phyloP scores from a whole-genome alignment of 2,797 vertebrate genomes.

The Fistularia tabacaria region DNA sequence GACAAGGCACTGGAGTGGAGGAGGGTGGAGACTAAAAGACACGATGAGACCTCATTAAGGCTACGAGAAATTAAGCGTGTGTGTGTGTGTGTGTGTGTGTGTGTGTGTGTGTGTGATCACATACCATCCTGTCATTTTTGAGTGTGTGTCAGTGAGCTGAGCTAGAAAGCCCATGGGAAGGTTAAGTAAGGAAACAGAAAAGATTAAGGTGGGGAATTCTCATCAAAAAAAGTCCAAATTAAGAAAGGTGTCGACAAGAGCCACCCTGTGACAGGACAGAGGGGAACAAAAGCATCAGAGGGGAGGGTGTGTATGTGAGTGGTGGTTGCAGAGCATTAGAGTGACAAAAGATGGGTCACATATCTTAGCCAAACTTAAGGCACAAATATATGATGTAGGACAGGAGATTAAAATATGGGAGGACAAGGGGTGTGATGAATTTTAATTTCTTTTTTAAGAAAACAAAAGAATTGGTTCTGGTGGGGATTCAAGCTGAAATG shows the following conservation, averaged over 20 bases:
- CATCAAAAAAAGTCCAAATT: slow-evolving; percentile 72
- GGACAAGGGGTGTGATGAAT: no score
- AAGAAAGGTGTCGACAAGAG: slow-evolving; percentile 70
- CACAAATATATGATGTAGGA: no score
- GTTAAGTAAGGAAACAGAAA: slow-evolving; percentile 73
- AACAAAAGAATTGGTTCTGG: neutral
- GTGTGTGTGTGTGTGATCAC: slow-evolving; percentile 11
- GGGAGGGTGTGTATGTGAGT: slow-evolving; percentile 10
- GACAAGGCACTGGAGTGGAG: slow-evolving; percentile 11
- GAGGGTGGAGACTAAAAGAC: slow-evolving; percentile 29
- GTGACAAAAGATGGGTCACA: neutral
- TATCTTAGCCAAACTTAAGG: neutral
- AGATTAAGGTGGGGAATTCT: slow-evolving; percentile 79
- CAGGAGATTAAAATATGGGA: no score
- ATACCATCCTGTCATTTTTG: neutral
- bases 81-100: slow-evolving; percentile 18
- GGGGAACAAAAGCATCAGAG: slow-evolving; percentile 32
- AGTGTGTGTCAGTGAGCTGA: slow-evolving; percentile 44
- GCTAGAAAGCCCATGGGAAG: slow-evolving; percentile 55
- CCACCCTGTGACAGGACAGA: slow-evolving; percentile 56
- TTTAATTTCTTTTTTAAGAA: no score
- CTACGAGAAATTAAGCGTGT: slow-evolving; percentile 19
- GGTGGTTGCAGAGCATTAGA: neutral
- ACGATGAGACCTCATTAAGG: slow-evolving; percentile 68
- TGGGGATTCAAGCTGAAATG: slow-evolving; percentile 1